Evolutionary conservation across 2,113 vertebrate species (phyloP).

Genomic region (Macaca mulatta): DNA sequence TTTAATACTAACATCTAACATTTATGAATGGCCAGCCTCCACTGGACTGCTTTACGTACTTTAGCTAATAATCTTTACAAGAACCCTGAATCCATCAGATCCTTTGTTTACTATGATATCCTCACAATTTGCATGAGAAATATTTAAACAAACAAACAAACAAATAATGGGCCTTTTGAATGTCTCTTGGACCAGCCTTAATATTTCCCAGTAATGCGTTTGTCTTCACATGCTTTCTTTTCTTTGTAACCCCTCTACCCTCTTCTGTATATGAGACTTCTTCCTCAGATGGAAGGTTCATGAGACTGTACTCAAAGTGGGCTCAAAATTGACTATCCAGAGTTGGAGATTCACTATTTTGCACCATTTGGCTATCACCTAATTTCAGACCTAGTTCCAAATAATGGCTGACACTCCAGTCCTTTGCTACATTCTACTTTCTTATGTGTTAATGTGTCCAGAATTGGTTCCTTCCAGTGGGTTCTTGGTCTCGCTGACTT

Average conservation of each 20-base stretch:
- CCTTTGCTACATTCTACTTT: not conserved
- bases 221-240: not conserved
- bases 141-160: not conserved
- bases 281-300: not conserved
- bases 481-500: no score
- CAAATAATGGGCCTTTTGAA: not conserved
- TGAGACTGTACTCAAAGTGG: not conserved
- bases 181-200: not conserved
- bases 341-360: not conserved
- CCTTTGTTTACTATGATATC: not conserved
- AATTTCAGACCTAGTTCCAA: not conserved
- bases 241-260: not conserved
- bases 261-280: no score
- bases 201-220: not conserved
- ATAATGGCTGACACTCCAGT: not conserved
- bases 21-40: not conserved
- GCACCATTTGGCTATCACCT: not conserved
- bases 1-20: not conserved
- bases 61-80: not conserved
- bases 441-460: no score
- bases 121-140: not conserved
- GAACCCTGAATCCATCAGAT: not conserved
- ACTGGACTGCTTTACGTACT: not conserved
- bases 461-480: no score
- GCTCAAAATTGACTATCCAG: not conserved